phyloP scores from a whole-genome alignment of 2,797 vertebrate genomes.

The Argya squamiceps region DNA sequence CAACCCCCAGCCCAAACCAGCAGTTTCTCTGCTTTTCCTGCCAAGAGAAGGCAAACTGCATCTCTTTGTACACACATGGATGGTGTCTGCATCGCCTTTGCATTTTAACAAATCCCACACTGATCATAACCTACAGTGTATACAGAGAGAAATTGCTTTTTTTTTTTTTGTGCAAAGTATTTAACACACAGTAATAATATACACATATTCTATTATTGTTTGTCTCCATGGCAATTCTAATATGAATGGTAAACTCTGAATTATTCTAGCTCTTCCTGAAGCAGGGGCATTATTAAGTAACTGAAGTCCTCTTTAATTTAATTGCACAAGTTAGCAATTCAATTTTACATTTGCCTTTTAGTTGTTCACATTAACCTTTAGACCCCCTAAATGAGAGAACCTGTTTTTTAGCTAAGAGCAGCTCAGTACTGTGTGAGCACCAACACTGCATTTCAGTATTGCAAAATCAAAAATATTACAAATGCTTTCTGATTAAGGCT shows the following conservation, averaged over 20 bases:
- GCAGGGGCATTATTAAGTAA: background rate
- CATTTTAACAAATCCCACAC: background rate
- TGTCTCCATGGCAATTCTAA: background rate
- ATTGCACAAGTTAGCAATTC: background rate
- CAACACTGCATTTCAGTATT: background rate
- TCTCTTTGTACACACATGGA: background rate
- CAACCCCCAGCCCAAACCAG: background rate
- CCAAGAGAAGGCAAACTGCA: background rate
- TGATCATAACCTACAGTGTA: background rate
- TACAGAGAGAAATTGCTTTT: background rate
- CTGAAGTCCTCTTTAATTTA: background rate
- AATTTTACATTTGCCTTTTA: background rate
- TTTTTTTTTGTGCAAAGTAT: background rate
- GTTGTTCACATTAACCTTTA: slow-evolving; percentile 31
- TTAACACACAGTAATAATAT: background rate
- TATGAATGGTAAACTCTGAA: background rate
- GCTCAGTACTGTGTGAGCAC: background rate
- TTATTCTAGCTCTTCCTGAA: background rate
- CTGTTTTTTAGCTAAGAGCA: background rate
- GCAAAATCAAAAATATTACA: background rate
- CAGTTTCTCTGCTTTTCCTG: background rate
- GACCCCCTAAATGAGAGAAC: background rate
- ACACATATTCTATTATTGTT: background rate
- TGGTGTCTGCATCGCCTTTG: background rate
- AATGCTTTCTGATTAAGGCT: background rate